Evolutionary conservation across 1,140 invertebrate genomes (phyloP), one percentile per base, ranked within the genome.

Genomic region (Drosophila sturtevanti): DNA sequence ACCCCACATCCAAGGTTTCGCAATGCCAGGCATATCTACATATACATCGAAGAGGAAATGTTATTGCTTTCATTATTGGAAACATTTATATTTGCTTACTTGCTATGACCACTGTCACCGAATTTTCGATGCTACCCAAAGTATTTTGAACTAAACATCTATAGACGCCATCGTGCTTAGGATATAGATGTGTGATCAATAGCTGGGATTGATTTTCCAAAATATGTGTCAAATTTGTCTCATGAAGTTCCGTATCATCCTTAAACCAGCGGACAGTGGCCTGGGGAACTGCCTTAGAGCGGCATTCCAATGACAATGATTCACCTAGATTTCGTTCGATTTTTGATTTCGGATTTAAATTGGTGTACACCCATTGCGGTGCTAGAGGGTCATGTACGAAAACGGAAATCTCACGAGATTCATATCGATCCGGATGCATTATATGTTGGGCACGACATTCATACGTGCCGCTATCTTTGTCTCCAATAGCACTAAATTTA

Each of bases 231-330:
- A 77, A 81, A 31, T 90, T 91, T 4, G 86, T 73, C 6, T 69
- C 68, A 4, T 62, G 37, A 11, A 90, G 12, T 18, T 75, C 64
- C 7, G 72, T 68, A 10, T 82, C 90, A 48, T 92, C 82, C 81
- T 93, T 93, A 64, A 77, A 93, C 93, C 93, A 94, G 0, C 52
- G 80, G 1, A 94, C 91, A 4, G 31, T 72, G 2, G 93, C 93
- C 52, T 79, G 73, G 1, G 93, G 93, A 56, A 93, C 90, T 0
- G 93, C 93, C 12, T 65, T 60, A 6, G 90, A 76, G 52, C 78
- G 72, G 59, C 93, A 94, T 12, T 79, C 76, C 27, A 93, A 72
- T 44, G 81, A 72, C 35, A 93, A 52, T 2, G 81, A 73, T 34
- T 92, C 89, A 3, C 92, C 92, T 22, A 91, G 72, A 54, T 89